phyloP scores from a whole-genome alignment of 2,797 vertebrate species.

The Sciurus carolinensis region DNA sequence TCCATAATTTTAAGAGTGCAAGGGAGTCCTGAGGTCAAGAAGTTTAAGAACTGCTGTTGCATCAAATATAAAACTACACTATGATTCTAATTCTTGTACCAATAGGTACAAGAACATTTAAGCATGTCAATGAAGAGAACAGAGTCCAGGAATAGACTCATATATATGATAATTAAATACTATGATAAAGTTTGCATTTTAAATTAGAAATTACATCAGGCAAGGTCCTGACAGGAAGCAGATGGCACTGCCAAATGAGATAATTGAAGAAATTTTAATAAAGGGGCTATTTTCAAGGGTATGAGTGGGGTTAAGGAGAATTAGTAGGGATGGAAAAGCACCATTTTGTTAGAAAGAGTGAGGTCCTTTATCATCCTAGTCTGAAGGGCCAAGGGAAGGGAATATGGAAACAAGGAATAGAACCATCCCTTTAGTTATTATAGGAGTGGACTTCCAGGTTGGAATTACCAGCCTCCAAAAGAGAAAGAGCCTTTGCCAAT shows the following conservation, averaged over 20 bases:
- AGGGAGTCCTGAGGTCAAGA: conserved; percentile 2
- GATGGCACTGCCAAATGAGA: conserved; percentile 71
- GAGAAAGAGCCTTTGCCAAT: neutral
- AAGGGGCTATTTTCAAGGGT: conserved; percentile 62
- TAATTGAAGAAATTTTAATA: conserved; percentile 76
- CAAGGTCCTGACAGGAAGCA: conserved; percentile 75
- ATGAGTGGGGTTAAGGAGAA: conserved; percentile 13
- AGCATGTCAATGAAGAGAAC: conserved; percentile 53
- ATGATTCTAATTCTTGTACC: neutral
- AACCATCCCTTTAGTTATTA: neutral
- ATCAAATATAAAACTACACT: neutral
- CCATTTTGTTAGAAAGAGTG: neutral
- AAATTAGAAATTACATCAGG: conserved; percentile 78
- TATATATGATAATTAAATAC: conserved; percentile 79
- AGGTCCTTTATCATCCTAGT: neutral
- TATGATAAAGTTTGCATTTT: conserved; percentile 78
- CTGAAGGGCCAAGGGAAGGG: neutral
- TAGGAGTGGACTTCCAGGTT: neutral
- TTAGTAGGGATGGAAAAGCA: neutral
- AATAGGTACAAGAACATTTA: conserved; percentile 52
- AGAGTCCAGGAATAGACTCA: conserved; percentile 74
- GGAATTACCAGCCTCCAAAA: neutral
- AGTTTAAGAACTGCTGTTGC: conserved; percentile 2
- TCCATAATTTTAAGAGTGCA: conserved; percentile 28
- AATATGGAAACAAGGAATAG: neutral